Percentiles rank a stretch among this genome's conserved stretches.
Conservation (phyloP, 2,113 vertebrate species). For the Lutjanus erythropterus region DNA sequence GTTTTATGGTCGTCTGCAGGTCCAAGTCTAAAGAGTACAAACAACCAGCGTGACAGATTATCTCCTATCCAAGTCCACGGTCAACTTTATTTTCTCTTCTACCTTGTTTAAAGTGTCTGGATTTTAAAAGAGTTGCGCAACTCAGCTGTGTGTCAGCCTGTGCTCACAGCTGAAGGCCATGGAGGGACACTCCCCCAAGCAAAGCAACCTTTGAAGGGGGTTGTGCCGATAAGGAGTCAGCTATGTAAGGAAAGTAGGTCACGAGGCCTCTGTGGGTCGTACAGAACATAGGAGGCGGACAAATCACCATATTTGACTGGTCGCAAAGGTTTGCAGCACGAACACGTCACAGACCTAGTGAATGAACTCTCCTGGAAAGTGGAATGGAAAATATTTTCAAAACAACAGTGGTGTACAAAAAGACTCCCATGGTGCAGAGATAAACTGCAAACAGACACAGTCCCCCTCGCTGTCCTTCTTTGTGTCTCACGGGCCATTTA, state of each 20-base stretch:
- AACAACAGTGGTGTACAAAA: background rate
- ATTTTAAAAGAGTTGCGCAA: constrained; percentile 64
- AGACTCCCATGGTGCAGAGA: too few species aligned
- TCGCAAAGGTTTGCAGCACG: background rate
- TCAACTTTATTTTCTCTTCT: background rate
- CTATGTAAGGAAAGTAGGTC: constrained; percentile 82
- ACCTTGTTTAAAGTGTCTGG: background rate
- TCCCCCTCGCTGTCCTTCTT: background rate
- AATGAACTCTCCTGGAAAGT: background rate
- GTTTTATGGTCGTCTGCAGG: constrained; percentile 20
- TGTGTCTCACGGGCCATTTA: background rate
- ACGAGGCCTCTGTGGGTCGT: constrained; percentile 53
- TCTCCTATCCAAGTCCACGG: constrained; percentile 6
- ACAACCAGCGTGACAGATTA: constrained; percentile 7
- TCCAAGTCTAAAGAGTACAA: constrained; percentile 18
- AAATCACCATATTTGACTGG: constrained; percentile 49
- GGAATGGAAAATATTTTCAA: background rate
- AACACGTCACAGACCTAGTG: constrained; percentile 1
- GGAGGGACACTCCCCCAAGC: constrained; percentile 54
- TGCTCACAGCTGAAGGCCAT: constrained; percentile 34
- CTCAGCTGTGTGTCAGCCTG: constrained; percentile 25
- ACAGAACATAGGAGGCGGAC: constrained; percentile 30
- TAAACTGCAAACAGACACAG: background rate
- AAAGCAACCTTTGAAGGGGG: constrained; percentile 50
- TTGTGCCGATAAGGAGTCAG: constrained; percentile 31